These are phyloP conservation scores for Enteromius anoplus DNA, from an alignment of 2,797 vertebrate genomes.

Conservation along the genomic window DNA sequence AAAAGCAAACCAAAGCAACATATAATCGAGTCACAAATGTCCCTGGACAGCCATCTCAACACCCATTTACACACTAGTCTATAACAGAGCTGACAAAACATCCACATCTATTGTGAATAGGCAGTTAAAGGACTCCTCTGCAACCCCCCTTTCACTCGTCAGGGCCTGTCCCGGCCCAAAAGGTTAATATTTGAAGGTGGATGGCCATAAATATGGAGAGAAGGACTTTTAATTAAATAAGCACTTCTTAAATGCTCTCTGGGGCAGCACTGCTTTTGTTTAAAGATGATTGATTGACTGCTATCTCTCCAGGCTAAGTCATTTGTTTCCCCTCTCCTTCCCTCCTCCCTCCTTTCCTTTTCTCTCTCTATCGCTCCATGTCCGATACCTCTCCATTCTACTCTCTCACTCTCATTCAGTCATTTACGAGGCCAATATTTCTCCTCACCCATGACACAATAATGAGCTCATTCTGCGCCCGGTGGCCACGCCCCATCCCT, in stretches of 20 bases:
- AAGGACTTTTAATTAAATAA: conserved; percentile 99
- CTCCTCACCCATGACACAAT: conserved; percentile 75
- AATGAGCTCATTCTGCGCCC: conserved; percentile 71
- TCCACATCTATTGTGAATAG: conserved; percentile 35
- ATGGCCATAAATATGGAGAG: conserved; percentile 96
- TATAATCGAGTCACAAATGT: background rate
- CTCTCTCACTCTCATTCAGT: conserved; percentile 54
- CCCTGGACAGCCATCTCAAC: conserved; percentile 14
- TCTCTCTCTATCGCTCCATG: conserved; percentile 24
- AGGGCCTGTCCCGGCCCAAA: conserved; percentile 59
- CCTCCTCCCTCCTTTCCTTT: conserved; percentile 47
- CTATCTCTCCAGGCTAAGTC: conserved; percentile 78
- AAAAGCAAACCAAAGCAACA: conserved; percentile 12
- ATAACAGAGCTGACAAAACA: conserved; percentile 29
- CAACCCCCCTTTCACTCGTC: conserved; percentile 25
- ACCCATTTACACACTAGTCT: background rate
- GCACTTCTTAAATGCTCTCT: conserved; percentile 97
- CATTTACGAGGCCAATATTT: conserved; percentile 72
- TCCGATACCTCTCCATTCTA: conserved; percentile 67
- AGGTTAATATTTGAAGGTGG: conserved; percentile 96
- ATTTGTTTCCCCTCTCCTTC: conserved; percentile 76
- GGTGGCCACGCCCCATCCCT: conserved; percentile 67
- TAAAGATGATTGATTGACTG: conserved; percentile 98
- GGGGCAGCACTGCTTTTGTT: conserved; percentile 93
- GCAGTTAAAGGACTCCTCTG: conserved; percentile 35